phyloP scores from a whole-genome alignment of 2,113 vertebrate species.

The Atrichornis clamosus region DNA sequence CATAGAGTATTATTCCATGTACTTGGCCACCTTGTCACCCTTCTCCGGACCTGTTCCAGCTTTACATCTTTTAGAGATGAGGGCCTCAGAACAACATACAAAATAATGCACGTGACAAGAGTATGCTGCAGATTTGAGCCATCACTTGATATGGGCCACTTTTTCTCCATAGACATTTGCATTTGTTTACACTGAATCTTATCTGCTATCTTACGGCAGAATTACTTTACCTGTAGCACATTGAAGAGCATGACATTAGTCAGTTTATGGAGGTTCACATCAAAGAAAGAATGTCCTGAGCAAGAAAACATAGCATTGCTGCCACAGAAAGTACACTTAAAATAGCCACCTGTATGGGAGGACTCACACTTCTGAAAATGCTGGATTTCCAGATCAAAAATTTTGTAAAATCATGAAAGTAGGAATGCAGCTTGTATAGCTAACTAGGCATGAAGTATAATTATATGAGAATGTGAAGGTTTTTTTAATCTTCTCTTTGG shows the following conservation, averaged over 20 bases:
- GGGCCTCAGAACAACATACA: neutral
- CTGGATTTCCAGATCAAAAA: neutral
- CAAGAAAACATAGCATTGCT: neutral
- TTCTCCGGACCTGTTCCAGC: neutral
- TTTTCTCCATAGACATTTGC: neutral
- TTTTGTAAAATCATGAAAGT: neutral
- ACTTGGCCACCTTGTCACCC: neutral
- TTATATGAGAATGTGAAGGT: neutral
- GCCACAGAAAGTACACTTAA: neutral
- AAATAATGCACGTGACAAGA: neutral
- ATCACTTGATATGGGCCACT: neutral
- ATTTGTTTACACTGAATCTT: neutral
- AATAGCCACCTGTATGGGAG: fast-evolving
- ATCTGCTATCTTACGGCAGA: neutral
- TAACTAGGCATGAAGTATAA: neutral
- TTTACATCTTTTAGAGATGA: neutral
- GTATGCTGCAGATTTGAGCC: neutral
- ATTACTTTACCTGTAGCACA: neutral
- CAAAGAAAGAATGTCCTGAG: neutral
- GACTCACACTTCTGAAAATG: neutral
- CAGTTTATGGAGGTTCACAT: neutral
- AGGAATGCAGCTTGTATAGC: neutral
- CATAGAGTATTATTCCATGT: neutral
- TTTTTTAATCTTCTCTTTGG: neutral
- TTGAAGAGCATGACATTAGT: neutral